Evolutionary conservation across 1,140 invertebrate species (phyloP), one percentile per base, ranked within the genome.

Genomic region (Nautilus pompilius): DNA sequence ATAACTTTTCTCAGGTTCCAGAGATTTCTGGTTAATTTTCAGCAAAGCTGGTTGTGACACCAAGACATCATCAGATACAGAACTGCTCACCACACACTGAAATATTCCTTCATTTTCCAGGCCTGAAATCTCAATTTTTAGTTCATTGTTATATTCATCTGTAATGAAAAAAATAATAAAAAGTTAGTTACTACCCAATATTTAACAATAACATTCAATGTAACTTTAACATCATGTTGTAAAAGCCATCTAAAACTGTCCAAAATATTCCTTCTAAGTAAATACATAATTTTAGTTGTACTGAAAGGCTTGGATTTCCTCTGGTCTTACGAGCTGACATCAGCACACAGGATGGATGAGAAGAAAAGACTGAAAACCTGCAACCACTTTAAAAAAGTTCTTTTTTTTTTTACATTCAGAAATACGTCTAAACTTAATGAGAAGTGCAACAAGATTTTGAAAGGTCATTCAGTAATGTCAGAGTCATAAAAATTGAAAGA

Each of bases 131-230:
- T 65, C 65, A 41, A 71, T 29, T 0, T 51, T 54, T 15, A 62
- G 36, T n/a, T 68, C 67, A 61, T 63, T 60, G 26, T 65, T 59
- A 3, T 45, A 60, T 15, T 60, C 62, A 53, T 58, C 70, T 71
- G 24, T n/a, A 48, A 55, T 53, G 45, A 34, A 24, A 28, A 66
- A 10, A 62, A 20, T 28, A 22, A 59, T 34, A 5, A 5, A n/a
- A 15, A 45, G 45, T 22, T 41, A 29, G 28, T n/a, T 20, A 60
- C 28, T 20, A 6, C 26, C n/a, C 28, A 20, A 8, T 20, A 22
- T n/a, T n/a, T 32, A 33, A 10, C 13, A 13, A 48, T 5, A 22
- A 22, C 8, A 34, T 13, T 20, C 6, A 22, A 57, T 33, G 54
- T 29, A 30, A 8, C n/a, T 20, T n/a, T 15, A 30, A 22, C 20